Conservation (phyloP, 2,797 vertebrate genomes). For the Pteropus rufus region DNA sequence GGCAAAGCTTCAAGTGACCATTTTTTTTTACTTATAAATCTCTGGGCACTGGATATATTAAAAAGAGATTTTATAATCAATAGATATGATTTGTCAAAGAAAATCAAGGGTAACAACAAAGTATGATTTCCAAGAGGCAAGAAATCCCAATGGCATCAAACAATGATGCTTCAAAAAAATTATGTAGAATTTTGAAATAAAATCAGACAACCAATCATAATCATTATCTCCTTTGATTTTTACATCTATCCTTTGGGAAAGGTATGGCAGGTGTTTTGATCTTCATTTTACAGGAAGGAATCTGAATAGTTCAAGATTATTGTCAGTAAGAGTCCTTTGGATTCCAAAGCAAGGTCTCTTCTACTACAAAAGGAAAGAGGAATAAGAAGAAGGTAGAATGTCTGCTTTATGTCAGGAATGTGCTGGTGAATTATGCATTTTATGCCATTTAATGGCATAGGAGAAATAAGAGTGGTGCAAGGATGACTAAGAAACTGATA, state of each 20-base stretch:
- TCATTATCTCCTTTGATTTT: neutral
- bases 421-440: neutral
- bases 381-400: neutral
- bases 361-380: neutral
- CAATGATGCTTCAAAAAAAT: neutral
- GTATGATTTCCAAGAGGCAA: neutral
- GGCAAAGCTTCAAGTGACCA: neutral
- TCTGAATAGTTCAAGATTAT: neutral
- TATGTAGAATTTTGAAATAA: neutral
- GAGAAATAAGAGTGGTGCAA: neutral
- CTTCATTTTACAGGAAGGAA: neutral
- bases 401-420: neutral
- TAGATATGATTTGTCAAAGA: neutral
- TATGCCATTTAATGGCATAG: neutral
- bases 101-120: neutral
- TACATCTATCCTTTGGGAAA: neutral
- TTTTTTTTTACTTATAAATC: neutral
- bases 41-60: neutral
- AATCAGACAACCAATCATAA: neutral
- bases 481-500: neutral
- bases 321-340: neutral
- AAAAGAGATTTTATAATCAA: constrained; percentile 15
- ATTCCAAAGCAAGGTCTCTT: neutral
- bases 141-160: neutral
- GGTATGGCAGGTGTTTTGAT: neutral